Conservation (phyloP, 2,888 invertebrate genomes). For the Latheticus oryzae region DNA sequence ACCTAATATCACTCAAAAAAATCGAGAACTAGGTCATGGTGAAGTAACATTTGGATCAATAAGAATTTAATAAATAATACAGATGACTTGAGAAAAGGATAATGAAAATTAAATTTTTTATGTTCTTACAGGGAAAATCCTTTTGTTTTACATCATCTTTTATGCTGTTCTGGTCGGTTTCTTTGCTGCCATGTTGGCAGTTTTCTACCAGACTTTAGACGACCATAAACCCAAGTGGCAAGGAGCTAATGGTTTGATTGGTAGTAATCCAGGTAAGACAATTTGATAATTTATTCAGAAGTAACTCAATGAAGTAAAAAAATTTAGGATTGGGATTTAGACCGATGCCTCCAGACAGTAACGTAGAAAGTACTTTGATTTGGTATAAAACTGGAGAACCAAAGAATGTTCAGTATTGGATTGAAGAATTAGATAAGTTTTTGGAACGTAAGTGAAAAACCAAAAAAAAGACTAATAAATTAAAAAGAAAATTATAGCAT, state of each 20-base stretch:
- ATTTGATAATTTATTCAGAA: not conserved
- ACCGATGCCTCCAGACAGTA: slow-evolving; percentile 92
- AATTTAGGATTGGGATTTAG: slow-evolving; percentile 94
- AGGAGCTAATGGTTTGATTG: slow-evolving; percentile 86
- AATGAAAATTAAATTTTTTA: too few species aligned
- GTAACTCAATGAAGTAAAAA: not conserved
- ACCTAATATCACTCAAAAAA: too few species aligned
- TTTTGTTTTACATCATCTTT: slow-evolving; percentile 96
- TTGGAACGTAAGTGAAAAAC: slow-evolving; percentile 81
- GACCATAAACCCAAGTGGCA: slow-evolving; percentile 90
- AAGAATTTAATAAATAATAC: slow-evolving; percentile 35
- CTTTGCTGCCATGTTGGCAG: slow-evolving; percentile 93
- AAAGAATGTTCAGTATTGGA: slow-evolving; percentile 86
- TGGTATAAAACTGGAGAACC: slow-evolving; percentile 88
- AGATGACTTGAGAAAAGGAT: too few species aligned
- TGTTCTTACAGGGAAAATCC: slow-evolving; percentile 95
- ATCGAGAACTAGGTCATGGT: too few species aligned
- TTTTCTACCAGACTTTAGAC: slow-evolving; percentile 94
- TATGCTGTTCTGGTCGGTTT: slow-evolving; percentile 92
- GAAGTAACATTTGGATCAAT: not conserved
- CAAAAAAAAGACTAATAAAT: too few species aligned
- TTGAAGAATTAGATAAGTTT: slow-evolving; percentile 79
- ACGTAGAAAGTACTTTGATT: slow-evolving; percentile 96
- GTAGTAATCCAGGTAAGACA: slow-evolving; percentile 94
- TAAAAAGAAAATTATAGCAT: slow-evolving; percentile 64